Conservation (phyloP, 1,140 invertebrate species). For the Nebria ingens region DNA sequence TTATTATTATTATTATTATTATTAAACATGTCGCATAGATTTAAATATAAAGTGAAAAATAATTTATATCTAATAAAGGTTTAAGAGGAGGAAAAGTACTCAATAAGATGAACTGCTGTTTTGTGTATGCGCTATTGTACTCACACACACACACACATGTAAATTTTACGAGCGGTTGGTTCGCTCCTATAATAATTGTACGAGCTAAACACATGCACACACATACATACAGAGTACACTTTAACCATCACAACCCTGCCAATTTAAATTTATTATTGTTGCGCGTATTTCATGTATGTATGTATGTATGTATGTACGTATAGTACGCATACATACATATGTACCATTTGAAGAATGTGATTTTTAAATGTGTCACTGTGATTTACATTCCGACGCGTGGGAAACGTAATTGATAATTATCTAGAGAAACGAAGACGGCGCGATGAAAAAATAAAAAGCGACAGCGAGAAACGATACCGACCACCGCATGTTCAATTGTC, state of each 20-base stretch:
- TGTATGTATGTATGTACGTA: background rate
- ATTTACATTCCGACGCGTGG: conserved; percentile 3
- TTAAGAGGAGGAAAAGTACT: too few species aligned
- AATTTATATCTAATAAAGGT: too few species aligned
- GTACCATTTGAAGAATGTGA: conserved; percentile 4
- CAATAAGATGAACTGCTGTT: too few species aligned
- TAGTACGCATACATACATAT: too few species aligned
- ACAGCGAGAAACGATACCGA: background rate
- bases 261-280: background rate
- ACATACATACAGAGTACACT: too few species aligned
- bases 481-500: too few species aligned
- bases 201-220: too few species aligned
- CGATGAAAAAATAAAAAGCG: background rate
- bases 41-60: too few species aligned
- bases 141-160: background rate
- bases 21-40: too few species aligned
- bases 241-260: background rate
- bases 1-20: background rate
- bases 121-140: too few species aligned
- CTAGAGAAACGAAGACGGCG: background rate
- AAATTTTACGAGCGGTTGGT: background rate
- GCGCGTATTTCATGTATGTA: background rate
- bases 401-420: conserved; percentile 9
- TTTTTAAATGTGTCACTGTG: conserved; percentile 3
- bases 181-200: background rate